Percentiles rank a stretch among this genome's conserved stretches.
Evolutionary conservation across 2,113 vertebrate genomes (phyloP).

Genomic region (Atlantisia rogersi): DNA sequence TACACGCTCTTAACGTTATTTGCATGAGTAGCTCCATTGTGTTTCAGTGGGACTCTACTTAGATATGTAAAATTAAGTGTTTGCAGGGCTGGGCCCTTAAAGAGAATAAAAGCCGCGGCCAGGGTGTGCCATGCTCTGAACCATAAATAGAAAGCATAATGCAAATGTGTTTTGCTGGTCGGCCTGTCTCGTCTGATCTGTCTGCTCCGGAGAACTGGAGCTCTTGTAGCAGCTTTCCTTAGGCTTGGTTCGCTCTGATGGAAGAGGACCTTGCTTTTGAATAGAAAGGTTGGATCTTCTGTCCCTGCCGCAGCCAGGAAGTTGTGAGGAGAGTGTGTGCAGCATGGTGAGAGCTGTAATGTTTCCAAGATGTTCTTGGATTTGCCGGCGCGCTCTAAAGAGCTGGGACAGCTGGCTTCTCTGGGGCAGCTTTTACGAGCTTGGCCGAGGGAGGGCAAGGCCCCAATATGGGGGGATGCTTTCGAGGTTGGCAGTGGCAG

Average conservation of each 20-base stretch:
- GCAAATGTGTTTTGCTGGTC: slow-evolving; percentile 3
- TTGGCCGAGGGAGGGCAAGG: background rate
- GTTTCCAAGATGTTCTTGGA: slow-evolving; percentile 43
- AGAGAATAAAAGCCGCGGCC: background rate
- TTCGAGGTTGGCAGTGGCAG: background rate
- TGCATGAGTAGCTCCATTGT: slow-evolving; percentile 60
- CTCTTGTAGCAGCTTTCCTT: background rate
- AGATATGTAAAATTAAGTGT: slow-evolving; percentile 50
- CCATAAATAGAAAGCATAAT: slow-evolving; percentile 11
- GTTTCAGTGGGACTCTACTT: slow-evolving; percentile 51
- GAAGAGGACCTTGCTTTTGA: background rate
- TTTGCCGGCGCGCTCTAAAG: slow-evolving; percentile 3
- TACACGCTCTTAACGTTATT: slow-evolving; percentile 11
- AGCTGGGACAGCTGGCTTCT: slow-evolving; percentile 15
- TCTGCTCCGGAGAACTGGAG: background rate
- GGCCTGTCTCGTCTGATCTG: background rate
- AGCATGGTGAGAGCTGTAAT: slow-evolving; percentile 12
- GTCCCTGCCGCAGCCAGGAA: background rate
- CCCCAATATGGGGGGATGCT: background rate
- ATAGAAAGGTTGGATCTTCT: background rate
- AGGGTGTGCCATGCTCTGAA: slow-evolving; percentile 43
- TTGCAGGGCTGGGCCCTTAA: slow-evolving; percentile 26
- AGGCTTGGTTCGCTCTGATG: background rate
- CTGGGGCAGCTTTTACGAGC: background rate
- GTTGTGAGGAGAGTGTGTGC: background rate